Evolutionary conservation across 1,140 invertebrate species (phyloP).

Genomic region (Acromyrmex heyeri): DNA sequence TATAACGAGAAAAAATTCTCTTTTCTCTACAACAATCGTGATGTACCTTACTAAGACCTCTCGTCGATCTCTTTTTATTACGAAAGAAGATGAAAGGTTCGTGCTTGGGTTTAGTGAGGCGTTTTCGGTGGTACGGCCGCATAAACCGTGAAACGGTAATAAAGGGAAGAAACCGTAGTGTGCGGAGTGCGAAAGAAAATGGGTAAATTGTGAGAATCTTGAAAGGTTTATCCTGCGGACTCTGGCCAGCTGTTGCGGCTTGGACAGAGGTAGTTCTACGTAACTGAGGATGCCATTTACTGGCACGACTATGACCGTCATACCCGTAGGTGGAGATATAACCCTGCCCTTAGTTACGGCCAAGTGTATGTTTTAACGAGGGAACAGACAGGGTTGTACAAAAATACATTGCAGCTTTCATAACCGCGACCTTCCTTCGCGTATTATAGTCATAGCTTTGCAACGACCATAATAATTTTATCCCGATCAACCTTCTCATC

Average conservation of each 20-base stretch:
- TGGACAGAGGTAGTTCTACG: slow-evolving; percentile 55
- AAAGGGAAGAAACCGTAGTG: slow-evolving; percentile 48
- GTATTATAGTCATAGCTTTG: slow-evolving; percentile 50
- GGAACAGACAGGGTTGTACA: slow-evolving; percentile 5
- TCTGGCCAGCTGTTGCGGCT: slow-evolving; percentile 63
- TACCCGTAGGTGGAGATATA: slow-evolving; percentile 10
- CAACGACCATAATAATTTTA: slow-evolving; percentile 55
- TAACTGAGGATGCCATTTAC: slow-evolving; percentile 63
- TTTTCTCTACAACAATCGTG: neutral
- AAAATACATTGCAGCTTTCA: slow-evolving; percentile 49
- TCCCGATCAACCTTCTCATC: slow-evolving; percentile 51
- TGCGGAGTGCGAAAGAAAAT: slow-evolving; percentile 43
- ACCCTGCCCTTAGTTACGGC: slow-evolving; percentile 27
- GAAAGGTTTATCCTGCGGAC: slow-evolving; percentile 70
- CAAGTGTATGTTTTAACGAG: slow-evolving; percentile 16
- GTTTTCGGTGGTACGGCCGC: slow-evolving; percentile 21
- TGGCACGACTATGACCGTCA: slow-evolving; percentile 33
- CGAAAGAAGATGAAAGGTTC: slow-evolving; percentile 50
- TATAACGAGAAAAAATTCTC: slow-evolving; percentile 20
- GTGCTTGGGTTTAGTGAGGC: slow-evolving; percentile 47
- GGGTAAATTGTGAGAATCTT: slow-evolving; percentile 61
- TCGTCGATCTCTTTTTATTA: slow-evolving; percentile 45
- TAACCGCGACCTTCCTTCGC: slow-evolving; percentile 32
- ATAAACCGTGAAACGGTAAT: slow-evolving; percentile 67
- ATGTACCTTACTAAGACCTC: slow-evolving; percentile 1